These are phyloP conservation scores for Euproctis similis DNA, from an alignment of 2,888 invertebrate species.

Conservation along the genomic window DNA sequence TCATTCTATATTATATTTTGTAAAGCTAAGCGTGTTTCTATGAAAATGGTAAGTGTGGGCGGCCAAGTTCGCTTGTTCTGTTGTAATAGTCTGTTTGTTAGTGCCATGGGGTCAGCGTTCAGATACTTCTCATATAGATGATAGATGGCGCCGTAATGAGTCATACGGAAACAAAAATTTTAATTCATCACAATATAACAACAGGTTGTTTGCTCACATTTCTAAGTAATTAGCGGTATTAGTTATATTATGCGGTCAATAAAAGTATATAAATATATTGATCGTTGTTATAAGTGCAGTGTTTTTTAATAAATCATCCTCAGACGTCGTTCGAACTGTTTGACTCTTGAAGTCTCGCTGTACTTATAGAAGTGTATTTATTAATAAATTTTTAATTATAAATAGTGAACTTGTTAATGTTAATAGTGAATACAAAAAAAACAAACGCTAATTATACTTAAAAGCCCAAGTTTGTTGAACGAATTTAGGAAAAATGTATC, in stretches of 20 bases:
- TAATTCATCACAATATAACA: conserved; percentile 38
- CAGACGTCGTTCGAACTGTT: conserved; percentile 23
- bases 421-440: no score
- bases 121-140: conserved; percentile 36
- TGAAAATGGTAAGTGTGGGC: conserved; percentile 53
- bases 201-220: conserved; percentile 51
- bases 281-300: conserved; percentile 28
- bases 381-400: no score
- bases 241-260: conserved; percentile 43
- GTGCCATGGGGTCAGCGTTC: conserved; percentile 55
- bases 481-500: no score
- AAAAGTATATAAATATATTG: conserved; percentile 27
- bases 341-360: no score
- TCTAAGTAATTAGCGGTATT: conserved; percentile 43
- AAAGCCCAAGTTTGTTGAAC: no score
- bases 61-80: conserved; percentile 54
- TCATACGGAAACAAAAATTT: conserved; percentile 46
- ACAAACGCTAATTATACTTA: no score
- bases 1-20: conserved; percentile 8
- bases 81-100: conserved; percentile 54
- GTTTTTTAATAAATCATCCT: conserved; percentile 18
- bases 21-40: conserved; percentile 31
- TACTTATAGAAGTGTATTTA: no score
- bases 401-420: no score
- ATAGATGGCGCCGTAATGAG: conserved; percentile 45